A percentile compares a stretch with the other conserved stretches of the same genome.
Evolutionary conservation across 2,113 vertebrate species (phyloP).

Genomic region (Sphaerodactylus townsendi): DNA sequence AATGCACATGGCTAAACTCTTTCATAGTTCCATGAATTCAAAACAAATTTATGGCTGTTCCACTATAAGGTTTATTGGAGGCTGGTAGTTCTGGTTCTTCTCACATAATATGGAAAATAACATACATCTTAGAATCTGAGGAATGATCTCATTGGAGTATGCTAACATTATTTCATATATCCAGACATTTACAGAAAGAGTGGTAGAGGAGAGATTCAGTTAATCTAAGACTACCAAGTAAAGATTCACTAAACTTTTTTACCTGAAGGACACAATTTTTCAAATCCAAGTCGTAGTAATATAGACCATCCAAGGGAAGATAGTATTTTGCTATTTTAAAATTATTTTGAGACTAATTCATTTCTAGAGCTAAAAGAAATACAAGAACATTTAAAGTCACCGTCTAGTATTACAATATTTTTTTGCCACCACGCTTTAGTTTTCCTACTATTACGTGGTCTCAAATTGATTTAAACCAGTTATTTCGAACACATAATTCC

Average conservation of each 20-base stretch:
- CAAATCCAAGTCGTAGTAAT: neutral
- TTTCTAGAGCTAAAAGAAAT: neutral
- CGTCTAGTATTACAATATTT: neutral
- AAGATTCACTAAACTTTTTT: neutral
- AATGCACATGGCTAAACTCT: neutral
- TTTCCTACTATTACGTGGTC: neutral
- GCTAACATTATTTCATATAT: neutral
- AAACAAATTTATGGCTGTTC: neutral
- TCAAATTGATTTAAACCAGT: neutral
- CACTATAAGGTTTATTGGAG: slow-evolving; percentile 5
- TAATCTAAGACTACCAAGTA: neutral
- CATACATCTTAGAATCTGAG: neutral
- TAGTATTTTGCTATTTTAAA: neutral
- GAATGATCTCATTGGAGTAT: neutral
- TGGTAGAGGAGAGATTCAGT: too few relatives aligned
- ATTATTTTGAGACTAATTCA: neutral
- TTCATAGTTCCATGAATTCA: neutral
- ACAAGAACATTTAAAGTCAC: neutral
- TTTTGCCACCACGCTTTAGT: neutral
- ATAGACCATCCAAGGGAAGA: neutral
- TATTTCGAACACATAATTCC: neutral
- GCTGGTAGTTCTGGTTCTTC: neutral
- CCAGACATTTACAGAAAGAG: neutral
- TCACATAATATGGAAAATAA: slow-evolving; percentile 1
- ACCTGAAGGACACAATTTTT: neutral